These are phyloP conservation scores for Strigamia transsilvanica DNA, from an alignment of 2,888 invertebrate genomes.

Conservation along the genomic window DNA sequence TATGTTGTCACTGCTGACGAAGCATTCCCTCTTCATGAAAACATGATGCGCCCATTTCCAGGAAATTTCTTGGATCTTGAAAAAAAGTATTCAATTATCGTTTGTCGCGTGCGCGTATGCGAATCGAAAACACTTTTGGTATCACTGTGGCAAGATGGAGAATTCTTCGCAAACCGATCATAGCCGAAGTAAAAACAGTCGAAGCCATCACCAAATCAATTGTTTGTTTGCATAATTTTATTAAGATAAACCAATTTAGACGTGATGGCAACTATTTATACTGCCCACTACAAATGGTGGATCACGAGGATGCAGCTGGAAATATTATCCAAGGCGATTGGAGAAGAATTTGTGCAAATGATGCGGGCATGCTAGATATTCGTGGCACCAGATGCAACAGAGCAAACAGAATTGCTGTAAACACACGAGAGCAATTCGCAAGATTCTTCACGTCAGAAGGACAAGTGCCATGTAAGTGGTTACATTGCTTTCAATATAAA, in stretches of 20 bases:
- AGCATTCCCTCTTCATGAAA: too few species aligned
- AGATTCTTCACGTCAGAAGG: too few species aligned
- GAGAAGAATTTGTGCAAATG: too few species aligned
- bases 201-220: constrained; percentile 22
- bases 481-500: too few species aligned
- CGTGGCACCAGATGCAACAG: too few species aligned
- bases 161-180: constrained; percentile 44
- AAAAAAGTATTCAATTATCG: constrained; percentile 55
- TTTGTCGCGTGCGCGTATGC: constrained; percentile 54
- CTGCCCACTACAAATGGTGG: neutral
- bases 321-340: too few species aligned
- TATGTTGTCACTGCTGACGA: too few species aligned
- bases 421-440: too few species aligned
- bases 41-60: too few species aligned
- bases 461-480: neutral
- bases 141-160: constrained; percentile 54
- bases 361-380: too few species aligned
- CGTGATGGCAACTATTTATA: neutral
- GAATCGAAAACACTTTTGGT: constrained; percentile 57
- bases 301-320: neutral
- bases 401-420: too few species aligned
- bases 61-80: too few species aligned
- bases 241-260: neutral
- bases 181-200: constrained; percentile 6
- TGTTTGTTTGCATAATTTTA: constrained; percentile 51